Base-by-base conservation (phyloP, 2,113 vertebrate genomes). In the Thryonomys swinderianus region DNA sequence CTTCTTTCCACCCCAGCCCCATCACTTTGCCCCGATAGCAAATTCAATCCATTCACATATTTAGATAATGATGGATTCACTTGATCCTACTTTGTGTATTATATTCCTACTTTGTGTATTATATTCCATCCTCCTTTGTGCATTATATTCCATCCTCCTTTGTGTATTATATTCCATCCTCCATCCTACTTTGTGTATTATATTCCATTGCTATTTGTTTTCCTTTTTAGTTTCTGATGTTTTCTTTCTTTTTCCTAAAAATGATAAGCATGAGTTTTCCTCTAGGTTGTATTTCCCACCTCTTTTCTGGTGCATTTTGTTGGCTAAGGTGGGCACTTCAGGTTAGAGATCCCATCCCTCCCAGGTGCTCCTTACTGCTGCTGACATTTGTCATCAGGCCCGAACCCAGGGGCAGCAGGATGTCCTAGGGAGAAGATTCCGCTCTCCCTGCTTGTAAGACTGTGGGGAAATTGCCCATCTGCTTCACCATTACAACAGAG, bases 1-100 rank as follows among this genome's bases (percentile, higher is more conserved):
- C 81, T 80, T 94, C 76, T 82, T 62, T n/a, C n/a, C n/a, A n/a
- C n/a, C n/a, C 40, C 51, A 85, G 59, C 14, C 74, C 61, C 78
- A 18, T 83, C 67, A 91, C 23, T 66, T 34, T 73, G 42, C 48
- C 5, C 57, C 88, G 25, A 69, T 48, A 88, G 48, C 79, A 88
- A 86, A 81, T 76, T 53, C 20, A n/a, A 16, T 5, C 25, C 25
- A 40, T 62, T 81, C n/a, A n/a, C 45, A 48, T 67, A 69, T 57
- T 71, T 71, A 51, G 66, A 69, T 55, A 85, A 76, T 37, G 53
- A 61, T n/a, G 23, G 85, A 32, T n/a, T 82, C 34, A 25, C 14
- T 51, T 48, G 13, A 37, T 73, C 11, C 59, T 42, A 45, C 37
- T 61, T 51, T 48, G 74, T 45, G 32, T 18, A 7, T n/a, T n/a